Base-by-base conservation (phyloP, 2,888 invertebrate genomes). In the Leptopilina myrica region DNA sequence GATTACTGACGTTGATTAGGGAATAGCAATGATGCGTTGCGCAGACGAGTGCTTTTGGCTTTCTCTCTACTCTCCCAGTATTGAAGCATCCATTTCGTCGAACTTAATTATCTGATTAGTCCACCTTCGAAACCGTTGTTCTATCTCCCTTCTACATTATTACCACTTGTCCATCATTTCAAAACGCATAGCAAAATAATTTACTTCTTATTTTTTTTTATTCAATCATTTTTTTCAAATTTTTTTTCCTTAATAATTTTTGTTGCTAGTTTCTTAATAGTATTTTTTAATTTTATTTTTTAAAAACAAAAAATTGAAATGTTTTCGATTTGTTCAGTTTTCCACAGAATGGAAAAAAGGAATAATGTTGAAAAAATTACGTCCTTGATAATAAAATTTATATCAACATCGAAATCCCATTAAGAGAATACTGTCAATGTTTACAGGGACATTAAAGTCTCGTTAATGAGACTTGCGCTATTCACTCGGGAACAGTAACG, bases 1-100 rank as follows among this genome's bases (percentile, higher is more conserved):
- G 90, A 90, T 90, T 89, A 90, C 88, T 87, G 87, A 87, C 90
- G 88, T 90, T 90, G 90, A 90, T 90, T 90, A 89, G 88, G 85
- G 88, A 89, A 89, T 87, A 87, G 89, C 88, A 87, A 88, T 88
- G 89, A 88, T 89, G 88, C 89, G 88, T 85, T 83, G 84, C 82
- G 79, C 84, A 84, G 85, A 84, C 82, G 87, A 87, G 86, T 84
- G 88, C 86, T 87, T 86, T 86, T 83, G 84, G 81, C 81, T 84
- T 43, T 8, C 77, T 76, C 82, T 83, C 82, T 83, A 81, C 82
- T 80, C 73, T 80, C 73, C 80, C 79, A 81, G 82, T 73, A 81
- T 81, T 82, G 77, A 79, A 85, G 84, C 85, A 84, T 83, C 84
- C 85, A 84, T 86, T 87, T 85, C 81, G 84, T 83, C 85, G 81